phyloP scores from a whole-genome alignment of 2,797 vertebrate species.

The Sebastes vulpes region DNA sequence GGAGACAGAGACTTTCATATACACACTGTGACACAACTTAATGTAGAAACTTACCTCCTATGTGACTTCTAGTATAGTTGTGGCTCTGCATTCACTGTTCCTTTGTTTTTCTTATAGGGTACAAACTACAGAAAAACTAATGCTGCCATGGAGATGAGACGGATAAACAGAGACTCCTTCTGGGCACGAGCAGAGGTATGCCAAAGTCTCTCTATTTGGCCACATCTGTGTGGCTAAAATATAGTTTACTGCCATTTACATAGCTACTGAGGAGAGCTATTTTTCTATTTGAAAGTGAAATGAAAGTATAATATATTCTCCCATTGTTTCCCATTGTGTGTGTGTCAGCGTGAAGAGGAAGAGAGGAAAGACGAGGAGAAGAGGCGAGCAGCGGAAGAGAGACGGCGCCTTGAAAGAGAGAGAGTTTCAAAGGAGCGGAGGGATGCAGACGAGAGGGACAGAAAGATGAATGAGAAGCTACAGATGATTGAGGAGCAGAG shows the following conservation, averaged over 20 bases:
- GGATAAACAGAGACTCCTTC: constrained; percentile 90
- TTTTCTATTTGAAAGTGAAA: neutral
- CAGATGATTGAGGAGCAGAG: constrained; percentile 86
- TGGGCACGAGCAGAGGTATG: constrained; percentile 92
- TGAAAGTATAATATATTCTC: neutral
- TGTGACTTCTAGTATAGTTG: too few relatives aligned
- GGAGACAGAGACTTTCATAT: constrained; percentile 65
- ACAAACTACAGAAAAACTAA: constrained; percentile 93
- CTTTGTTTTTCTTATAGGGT: constrained; percentile 76
- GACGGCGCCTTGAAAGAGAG: constrained; percentile 83
- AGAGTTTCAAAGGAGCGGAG: constrained; percentile 80
- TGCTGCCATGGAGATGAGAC: constrained; percentile 90
- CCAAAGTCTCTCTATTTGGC: neutral
- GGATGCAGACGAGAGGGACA: constrained; percentile 86
- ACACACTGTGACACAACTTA: neutral
- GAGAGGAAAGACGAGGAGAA: constrained; percentile 85
- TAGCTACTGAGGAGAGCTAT: neutral
- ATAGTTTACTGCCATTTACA: neutral
- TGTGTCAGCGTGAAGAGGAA: constrained; percentile 86
- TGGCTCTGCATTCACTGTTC: neutral
- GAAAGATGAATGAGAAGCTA: constrained; percentile 88
- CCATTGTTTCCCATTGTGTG: neutral
- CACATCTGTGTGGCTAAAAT: neutral
- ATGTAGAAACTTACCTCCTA: too few relatives aligned
- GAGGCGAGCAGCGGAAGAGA: constrained; percentile 80